Evolutionary conservation across 2,888 invertebrate species (phyloP).

Genomic region (Drosophila siamana): DNA sequence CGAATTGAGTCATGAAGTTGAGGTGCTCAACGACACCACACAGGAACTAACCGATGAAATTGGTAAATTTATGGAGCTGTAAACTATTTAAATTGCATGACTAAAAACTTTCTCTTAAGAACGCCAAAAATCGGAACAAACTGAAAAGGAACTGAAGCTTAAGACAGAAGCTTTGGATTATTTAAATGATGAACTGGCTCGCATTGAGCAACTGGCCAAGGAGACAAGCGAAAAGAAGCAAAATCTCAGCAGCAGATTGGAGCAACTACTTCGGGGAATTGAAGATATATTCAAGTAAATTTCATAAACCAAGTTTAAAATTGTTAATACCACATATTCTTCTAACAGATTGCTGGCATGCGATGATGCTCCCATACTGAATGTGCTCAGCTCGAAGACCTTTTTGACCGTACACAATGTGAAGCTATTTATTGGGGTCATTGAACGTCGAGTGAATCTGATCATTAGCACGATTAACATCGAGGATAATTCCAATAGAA

Average conservation of each 20-base stretch:
- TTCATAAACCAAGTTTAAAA: too few relatives aligned
- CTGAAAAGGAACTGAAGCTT: conserved; percentile 80
- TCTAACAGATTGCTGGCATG: conserved; percentile 89
- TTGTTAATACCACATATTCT: background rate
- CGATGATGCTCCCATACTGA: conserved; percentile 90
- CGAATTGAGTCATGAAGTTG: conserved; percentile 93
- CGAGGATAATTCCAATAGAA: conserved; percentile 82
- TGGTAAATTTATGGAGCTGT: conserved; percentile 83
- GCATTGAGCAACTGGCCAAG: conserved; percentile 76
- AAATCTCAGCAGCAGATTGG: conserved; percentile 73
- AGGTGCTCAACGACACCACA: conserved; percentile 90
- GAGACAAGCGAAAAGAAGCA: conserved; percentile 78
- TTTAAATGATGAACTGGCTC: conserved; percentile 68
- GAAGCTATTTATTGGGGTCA: conserved; percentile 91
- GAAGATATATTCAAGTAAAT: conserved; percentile 85
- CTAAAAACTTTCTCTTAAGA: conserved; percentile 54
- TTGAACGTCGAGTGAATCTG: conserved; percentile 89
- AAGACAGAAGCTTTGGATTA: conserved; percentile 84
- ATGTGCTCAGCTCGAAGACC: conserved; percentile 90
- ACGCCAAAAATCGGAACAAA: conserved; percentile 82
- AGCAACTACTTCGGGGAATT: conserved; percentile 86
- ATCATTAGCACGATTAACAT: conserved; percentile 82
- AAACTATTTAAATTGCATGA: background rate
- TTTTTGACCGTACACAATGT: conserved; percentile 91
- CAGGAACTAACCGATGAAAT: conserved; percentile 88